Conservation (phyloP, 1,140 invertebrate species). For the Trypoxylus dichotomus region DNA sequence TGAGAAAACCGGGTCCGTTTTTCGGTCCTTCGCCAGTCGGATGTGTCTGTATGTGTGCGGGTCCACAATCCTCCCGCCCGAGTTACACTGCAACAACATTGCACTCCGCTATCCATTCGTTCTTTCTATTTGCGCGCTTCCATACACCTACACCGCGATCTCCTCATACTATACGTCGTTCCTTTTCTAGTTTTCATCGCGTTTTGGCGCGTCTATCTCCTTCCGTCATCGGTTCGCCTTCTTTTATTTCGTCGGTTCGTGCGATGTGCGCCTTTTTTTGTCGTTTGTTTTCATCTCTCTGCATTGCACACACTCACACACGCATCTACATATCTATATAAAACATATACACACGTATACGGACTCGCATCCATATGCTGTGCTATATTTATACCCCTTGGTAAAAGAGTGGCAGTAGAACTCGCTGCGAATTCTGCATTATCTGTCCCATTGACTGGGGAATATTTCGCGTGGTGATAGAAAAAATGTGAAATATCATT, state of each 20-base stretch:
- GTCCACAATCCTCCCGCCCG: conserved; percentile 35
- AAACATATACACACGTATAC: neutral
- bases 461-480: neutral
- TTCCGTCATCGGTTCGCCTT: neutral
- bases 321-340: conserved; percentile 5
- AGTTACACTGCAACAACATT: conserved; percentile 40
- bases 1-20: conserved; percentile 5
- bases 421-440: conserved; percentile 12
- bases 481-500: neutral
- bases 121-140: conserved; percentile 34
- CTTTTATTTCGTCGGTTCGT: conserved; percentile 12
- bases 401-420: conserved; percentile 1
- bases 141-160: conserved; percentile 29
- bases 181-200: conserved; percentile 15
- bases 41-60: neutral
- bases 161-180: neutral
- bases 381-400: conserved; percentile 12
- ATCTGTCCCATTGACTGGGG: conserved; percentile 10
- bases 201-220: neutral
- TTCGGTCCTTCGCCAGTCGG: conserved; percentile 13
- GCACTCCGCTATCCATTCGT: conserved; percentile 36
- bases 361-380: neutral
- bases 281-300: conserved; percentile 22
- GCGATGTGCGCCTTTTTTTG: conserved; percentile 20
- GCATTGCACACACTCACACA: conserved; percentile 1